A percentile compares a stretch with the other conserved stretches of the same genome.
Conservation (phyloP, 2,797 vertebrate genomes). For the Typhlichthys subterraneus region DNA sequence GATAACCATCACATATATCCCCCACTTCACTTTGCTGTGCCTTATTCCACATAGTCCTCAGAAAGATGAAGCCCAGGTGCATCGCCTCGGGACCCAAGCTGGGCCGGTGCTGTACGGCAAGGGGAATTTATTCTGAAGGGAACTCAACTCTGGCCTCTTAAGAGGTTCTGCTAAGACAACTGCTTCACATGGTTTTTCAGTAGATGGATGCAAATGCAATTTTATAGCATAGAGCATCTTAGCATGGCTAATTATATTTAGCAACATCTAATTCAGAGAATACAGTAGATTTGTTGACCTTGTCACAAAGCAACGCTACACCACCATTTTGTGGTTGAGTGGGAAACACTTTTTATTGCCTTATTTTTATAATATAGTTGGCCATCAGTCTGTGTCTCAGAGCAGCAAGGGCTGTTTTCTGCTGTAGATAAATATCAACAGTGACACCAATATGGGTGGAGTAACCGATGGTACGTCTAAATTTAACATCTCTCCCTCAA, state of each 20-base stretch:
- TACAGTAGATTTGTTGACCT: not conserved
- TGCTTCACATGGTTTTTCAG: conserved; percentile 56
- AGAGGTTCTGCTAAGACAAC: conserved; percentile 47
- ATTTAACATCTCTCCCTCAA: conserved; percentile 74
- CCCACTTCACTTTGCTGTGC: conserved; percentile 67
- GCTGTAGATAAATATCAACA: conserved; percentile 59
- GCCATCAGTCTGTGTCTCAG: conserved; percentile 33
- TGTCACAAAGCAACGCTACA: no score
- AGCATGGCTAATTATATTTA: conserved; percentile 40
- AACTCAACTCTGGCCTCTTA: conserved; percentile 62
- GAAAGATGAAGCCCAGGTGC: conserved; percentile 80
- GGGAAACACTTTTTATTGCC: no score
- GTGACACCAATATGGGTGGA: conserved; percentile 72
- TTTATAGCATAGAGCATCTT: conserved; percentile 64
- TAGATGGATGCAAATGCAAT: conserved; percentile 57
- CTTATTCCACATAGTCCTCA: conserved; percentile 69
- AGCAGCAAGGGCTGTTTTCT: conserved; percentile 30
- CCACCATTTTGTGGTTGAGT: no score
- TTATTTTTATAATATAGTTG: conserved; percentile 8
- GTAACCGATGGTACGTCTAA: conserved; percentile 66
- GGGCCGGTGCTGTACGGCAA: conserved; percentile 63
- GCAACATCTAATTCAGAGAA: conserved; percentile 19
- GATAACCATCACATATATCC: conserved; percentile 72
- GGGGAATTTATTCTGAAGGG: conserved; percentile 77
- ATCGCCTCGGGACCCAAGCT: conserved; percentile 74